These are phyloP conservation scores for Leptestheria dahalacensis DNA, from an alignment of 1,140 invertebrate genomes.

Conservation along the genomic window DNA sequence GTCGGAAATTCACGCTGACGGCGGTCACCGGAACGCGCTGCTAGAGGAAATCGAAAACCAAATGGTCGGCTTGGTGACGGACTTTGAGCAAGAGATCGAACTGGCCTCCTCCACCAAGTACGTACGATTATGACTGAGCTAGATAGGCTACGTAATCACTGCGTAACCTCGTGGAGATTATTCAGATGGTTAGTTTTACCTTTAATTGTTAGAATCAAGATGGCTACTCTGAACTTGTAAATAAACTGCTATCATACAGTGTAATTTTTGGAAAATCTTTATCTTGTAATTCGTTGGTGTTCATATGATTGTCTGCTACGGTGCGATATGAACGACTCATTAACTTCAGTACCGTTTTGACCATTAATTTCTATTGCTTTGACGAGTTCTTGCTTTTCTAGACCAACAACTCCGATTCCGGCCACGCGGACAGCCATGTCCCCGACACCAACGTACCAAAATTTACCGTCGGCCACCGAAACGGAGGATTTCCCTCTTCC, in stretches of 20 bases:
- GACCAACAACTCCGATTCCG: not conserved
- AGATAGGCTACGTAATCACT: too few relatives aligned
- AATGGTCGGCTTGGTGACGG: conserved; percentile 65
- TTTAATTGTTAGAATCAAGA: too few relatives aligned
- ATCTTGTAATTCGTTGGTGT: too few relatives aligned
- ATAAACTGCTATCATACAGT: too few relatives aligned
- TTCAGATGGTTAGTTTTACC: too few relatives aligned
- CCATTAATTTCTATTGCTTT: not conserved
- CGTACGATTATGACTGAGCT: conserved; percentile 25
- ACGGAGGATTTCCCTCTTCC: not conserved
- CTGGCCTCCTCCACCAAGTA: conserved; percentile 19
- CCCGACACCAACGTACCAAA: not conserved
- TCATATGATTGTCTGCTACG: too few relatives aligned
- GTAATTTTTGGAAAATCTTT: too few relatives aligned
- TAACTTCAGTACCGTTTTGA: not conserved
- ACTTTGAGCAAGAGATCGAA: conserved; percentile 29
- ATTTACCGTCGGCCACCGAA: not conserved
- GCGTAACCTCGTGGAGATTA: too few relatives aligned
- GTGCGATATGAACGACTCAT: too few relatives aligned
- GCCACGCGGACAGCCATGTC: not conserved
- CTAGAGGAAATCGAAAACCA: conserved; percentile 71
- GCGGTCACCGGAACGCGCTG: conserved; percentile 29
- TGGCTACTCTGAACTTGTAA: too few relatives aligned
- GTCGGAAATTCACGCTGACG: conserved; percentile 51
- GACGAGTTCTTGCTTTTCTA: conserved; percentile 1